A percentile compares a stretch with the other conserved stretches of the same genome.
Conservation (phyloP, 2,888 invertebrate species). For the Sisyra nigra region DNA sequence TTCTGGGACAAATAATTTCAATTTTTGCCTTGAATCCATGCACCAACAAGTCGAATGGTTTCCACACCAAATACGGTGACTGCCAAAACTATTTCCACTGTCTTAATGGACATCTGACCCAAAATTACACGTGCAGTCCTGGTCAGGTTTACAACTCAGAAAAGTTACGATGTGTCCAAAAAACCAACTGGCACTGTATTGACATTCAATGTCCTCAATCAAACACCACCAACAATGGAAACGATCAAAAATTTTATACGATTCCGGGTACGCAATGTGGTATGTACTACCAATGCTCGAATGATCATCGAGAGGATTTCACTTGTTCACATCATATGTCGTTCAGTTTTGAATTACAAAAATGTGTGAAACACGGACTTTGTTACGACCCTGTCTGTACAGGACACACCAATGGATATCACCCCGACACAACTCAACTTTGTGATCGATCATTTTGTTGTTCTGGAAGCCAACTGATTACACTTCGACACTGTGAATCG, state of each 20-base stretch:
- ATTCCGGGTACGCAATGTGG: slow-evolving; percentile 36
- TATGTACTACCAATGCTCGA: slow-evolving; percentile 38
- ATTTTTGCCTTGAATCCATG: not conserved
- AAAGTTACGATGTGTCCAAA: not conserved
- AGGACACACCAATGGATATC: slow-evolving; percentile 36
- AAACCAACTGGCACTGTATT: not conserved
- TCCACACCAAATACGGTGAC: slow-evolving; percentile 2
- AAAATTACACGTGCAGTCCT: not conserved
- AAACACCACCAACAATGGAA: not conserved
- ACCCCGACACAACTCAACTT: slow-evolving; percentile 38
- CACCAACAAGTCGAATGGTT: slow-evolving; percentile 2
- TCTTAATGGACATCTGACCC: not conserved
- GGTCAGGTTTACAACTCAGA: not conserved
- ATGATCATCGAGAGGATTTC: slow-evolving; percentile 30
- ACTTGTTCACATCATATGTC: slow-evolving; percentile 18
- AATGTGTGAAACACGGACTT: slow-evolving; percentile 21
- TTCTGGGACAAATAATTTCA: too few species aligned
- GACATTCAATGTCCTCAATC: slow-evolving; percentile 4
- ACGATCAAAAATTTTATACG: slow-evolving; percentile 3
- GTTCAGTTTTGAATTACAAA: slow-evolving; percentile 12
- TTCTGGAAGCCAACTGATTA: slow-evolving; percentile 29
- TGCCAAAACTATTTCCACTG: slow-evolving; percentile 8
- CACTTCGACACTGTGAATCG: slow-evolving; percentile 24
- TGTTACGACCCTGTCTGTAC: slow-evolving; percentile 43
- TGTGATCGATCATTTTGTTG: slow-evolving; percentile 36